These are phyloP conservation scores for Bothrops jararaca DNA, from an alignment of 2,113 vertebrate species.

Conservation along the genomic window DNA sequence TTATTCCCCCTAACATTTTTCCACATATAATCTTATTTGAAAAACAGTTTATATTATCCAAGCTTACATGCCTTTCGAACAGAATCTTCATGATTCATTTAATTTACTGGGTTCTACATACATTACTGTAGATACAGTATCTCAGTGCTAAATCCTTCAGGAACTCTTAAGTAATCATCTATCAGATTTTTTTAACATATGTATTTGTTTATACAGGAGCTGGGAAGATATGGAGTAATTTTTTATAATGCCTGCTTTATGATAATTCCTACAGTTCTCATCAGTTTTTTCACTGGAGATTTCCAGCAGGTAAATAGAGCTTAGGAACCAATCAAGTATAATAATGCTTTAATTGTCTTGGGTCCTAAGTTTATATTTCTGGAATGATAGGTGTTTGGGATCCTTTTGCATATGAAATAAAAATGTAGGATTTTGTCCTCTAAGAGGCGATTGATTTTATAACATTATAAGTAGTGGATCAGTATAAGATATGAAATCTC, in stretches of 20 bases:
- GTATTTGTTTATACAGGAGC: conserved; percentile 68
- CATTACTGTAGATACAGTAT: not conserved
- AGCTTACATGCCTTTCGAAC: too few relatives aligned
- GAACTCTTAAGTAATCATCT: not conserved
- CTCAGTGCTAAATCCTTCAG: not conserved
- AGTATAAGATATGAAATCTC: not conserved
- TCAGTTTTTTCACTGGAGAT: conserved; percentile 82
- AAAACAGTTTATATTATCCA: not conserved
- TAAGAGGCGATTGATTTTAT: not conserved
- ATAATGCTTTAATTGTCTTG: not conserved
- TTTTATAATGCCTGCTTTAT: conserved; percentile 93
- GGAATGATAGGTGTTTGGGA: not conserved
- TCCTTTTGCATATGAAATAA: not conserved
- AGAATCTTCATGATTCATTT: not conserved
- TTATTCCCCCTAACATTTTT: not conserved
- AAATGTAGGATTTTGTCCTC: not conserved
- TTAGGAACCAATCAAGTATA: not conserved
- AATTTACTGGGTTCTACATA: not conserved
- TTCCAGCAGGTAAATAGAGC: conserved; percentile 74
- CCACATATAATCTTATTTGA: not conserved
- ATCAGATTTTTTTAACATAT: not conserved
- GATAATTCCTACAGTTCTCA: conserved; percentile 79
- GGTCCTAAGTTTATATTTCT: not conserved
- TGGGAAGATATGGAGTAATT: conserved; percentile 89
- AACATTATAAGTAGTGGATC: not conserved